Percentiles rank a stretch among this genome's conserved stretches.
Conservation (phyloP, 2,888 invertebrate species). For the Exephanes ischioxanthus region DNA sequence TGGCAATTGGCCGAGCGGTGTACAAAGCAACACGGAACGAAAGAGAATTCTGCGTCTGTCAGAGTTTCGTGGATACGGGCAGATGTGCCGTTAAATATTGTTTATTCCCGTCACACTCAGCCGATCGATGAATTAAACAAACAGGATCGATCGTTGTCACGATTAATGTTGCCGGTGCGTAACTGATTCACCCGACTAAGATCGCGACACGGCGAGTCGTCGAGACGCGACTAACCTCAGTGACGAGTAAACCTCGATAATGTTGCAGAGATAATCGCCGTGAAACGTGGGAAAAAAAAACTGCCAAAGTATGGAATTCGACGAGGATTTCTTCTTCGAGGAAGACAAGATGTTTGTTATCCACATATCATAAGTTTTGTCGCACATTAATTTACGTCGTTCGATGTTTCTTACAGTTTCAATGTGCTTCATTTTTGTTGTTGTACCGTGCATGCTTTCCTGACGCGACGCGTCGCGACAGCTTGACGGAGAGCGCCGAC, state of each 20-base stretch:
- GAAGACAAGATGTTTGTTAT: constrained; percentile 84
- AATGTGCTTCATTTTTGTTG: constrained; percentile 77
- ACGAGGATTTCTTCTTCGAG: constrained; percentile 84
- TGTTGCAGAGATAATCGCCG: constrained; percentile 37
- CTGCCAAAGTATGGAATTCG: constrained; percentile 79
- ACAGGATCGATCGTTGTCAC: not conserved
- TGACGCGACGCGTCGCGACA: constrained; percentile 76
- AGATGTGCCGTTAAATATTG: not conserved
- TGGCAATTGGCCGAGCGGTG: not conserved
- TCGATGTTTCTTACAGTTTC: constrained; percentile 64
- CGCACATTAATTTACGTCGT: constrained; percentile 29
- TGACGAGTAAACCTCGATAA: constrained; percentile 23
- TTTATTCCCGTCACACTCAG: not conserved
- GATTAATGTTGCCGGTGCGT: not conserved
- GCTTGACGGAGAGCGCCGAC: constrained; percentile 71
- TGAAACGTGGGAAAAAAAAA: constrained; percentile 8
- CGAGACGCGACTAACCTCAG: constrained; percentile 45
- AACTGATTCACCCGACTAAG: not conserved
- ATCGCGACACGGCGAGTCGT: not conserved
- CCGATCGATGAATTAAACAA: not conserved
- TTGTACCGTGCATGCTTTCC: constrained; percentile 80
- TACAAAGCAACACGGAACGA: not conserved
- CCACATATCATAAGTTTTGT: constrained; percentile 55
- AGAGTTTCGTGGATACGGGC: not conserved
- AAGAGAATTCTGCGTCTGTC: not conserved